These are phyloP conservation scores for Aricia agestis DNA, from an alignment of 1,140 invertebrate genomes.

Conservation along the genomic window DNA sequence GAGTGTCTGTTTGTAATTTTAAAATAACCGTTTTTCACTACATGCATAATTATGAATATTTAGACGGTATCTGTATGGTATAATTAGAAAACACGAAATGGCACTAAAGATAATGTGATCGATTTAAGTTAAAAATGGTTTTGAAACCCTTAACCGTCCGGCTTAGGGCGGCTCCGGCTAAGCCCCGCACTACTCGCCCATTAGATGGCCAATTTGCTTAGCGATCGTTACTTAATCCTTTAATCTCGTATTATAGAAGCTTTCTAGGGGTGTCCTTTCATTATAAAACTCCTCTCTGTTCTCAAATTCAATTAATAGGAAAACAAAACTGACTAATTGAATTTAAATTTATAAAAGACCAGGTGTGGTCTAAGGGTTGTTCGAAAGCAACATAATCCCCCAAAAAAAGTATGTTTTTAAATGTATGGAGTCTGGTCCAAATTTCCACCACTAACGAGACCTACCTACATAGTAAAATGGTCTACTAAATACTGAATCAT, in stretches of 20 bases:
- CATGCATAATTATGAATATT: too few species aligned
- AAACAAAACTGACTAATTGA: background rate
- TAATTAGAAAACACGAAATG: too few species aligned
- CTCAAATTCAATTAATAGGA: background rate
- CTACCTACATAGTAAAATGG: too few species aligned
- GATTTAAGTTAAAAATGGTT: background rate
- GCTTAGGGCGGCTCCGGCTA: background rate
- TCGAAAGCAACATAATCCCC: background rate
- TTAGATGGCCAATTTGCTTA: background rate
- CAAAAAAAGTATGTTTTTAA: too few species aligned
- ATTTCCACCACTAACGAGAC: too few species aligned
- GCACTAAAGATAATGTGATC: background rate
- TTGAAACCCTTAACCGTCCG: background rate
- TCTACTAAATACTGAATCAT: too few species aligned
- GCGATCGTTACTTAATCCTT: background rate
- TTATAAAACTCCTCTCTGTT: background rate
- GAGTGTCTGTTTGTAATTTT: too few species aligned
- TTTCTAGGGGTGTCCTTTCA: background rate
- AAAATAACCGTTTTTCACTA: too few species aligned
- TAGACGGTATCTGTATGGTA: too few species aligned
- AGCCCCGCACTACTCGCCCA: background rate
- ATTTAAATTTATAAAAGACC: too few species aligned
- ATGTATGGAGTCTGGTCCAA: too few species aligned
- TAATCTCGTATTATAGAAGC: constrained; percentile 1
- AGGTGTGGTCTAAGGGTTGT: background rate